These are phyloP conservation scores for Siniperca obscura DNA, from an alignment of 2,797 vertebrate species.

Conservation along the genomic window DNA sequence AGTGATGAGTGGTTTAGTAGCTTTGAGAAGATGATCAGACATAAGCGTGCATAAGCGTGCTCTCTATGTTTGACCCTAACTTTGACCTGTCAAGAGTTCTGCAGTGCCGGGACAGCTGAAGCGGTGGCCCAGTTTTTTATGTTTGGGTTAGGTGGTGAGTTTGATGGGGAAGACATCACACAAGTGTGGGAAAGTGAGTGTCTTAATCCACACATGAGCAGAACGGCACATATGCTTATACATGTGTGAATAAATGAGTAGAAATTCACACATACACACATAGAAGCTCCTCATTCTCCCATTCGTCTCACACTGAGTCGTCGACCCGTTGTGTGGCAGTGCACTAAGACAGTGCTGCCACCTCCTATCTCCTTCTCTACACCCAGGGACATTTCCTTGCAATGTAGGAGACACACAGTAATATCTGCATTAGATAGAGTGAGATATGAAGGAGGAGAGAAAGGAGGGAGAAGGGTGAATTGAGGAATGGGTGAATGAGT, in stretches of 20 bases:
- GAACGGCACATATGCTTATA: neutral
- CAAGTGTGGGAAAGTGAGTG: neutral
- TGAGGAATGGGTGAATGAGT: constrained; percentile 65
- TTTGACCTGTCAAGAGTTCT: constrained; percentile 23
- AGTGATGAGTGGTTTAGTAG: constrained; percentile 72
- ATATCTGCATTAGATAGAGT: constrained; percentile 51
- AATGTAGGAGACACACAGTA: constrained; percentile 37
- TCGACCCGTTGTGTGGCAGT: constrained; percentile 1
- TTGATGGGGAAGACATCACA: neutral
- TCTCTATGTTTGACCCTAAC: constrained; percentile 40
- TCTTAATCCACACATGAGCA: constrained; percentile 3
- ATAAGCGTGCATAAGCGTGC: constrained; percentile 44
- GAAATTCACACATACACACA: neutral
- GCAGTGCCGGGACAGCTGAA: neutral
- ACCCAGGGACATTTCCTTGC: constrained; percentile 40
- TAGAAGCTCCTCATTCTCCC: neutral
- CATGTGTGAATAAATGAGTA: neutral
- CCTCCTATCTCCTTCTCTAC: constrained; percentile 10
- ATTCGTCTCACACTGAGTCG: constrained; percentile 2
- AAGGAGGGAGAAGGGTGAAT: constrained; percentile 40
- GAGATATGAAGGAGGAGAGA: constrained; percentile 37
- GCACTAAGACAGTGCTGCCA: constrained; percentile 25
- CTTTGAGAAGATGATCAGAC: constrained; percentile 73
- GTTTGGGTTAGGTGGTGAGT: neutral
- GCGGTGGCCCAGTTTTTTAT: constrained; percentile 4